Percentiles rank a stretch among this genome's conserved stretches.
phyloP scores from a whole-genome alignment of 2,888 invertebrate genomes.

The Drosophila eohydei region DNA sequence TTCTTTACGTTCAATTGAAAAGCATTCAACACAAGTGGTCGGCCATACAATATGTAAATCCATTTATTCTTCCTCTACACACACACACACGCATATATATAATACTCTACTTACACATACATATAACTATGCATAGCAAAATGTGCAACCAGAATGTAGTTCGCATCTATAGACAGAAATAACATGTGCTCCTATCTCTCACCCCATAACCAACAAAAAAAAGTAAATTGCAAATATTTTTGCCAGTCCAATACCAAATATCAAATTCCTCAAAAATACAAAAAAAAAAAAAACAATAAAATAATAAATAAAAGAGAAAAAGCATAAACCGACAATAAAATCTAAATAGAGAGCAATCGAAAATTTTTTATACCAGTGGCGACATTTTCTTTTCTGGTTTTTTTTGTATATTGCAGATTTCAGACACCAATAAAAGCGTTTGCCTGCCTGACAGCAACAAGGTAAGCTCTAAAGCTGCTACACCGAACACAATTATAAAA shows the following conservation, averaged over 20 bases:
- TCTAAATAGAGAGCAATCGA: constrained; percentile 57
- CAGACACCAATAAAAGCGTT: constrained; percentile 85
- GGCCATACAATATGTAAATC: constrained; percentile 52
- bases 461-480: constrained; percentile 81
- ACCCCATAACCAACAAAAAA: constrained; percentile 34
- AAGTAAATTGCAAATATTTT: constrained; percentile 31
- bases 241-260: constrained; percentile 38
- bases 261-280: constrained; percentile 21
- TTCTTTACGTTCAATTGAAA: constrained; percentile 27
- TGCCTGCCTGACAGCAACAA: constrained; percentile 85
- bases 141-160: constrained; percentile 44
- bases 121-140: constrained; percentile 51
- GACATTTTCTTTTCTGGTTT: constrained; percentile 82
- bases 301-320: constrained; percentile 8
- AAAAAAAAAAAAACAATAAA: constrained; percentile 2
- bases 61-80: constrained; percentile 15
- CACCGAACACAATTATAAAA: constrained; percentile 52
- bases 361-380: constrained; percentile 74
- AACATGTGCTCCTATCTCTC: constrained; percentile 38
- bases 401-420: constrained; percentile 84
- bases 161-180: constrained; percentile 42
- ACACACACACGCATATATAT: constrained; percentile 7
- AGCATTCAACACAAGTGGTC: constrained; percentile 49
- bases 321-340: constrained; percentile 36
- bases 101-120: constrained; percentile 34